Base-by-base conservation (phyloP, 2,888 invertebrate species). In the Alviniconcha strummeri region DNA sequence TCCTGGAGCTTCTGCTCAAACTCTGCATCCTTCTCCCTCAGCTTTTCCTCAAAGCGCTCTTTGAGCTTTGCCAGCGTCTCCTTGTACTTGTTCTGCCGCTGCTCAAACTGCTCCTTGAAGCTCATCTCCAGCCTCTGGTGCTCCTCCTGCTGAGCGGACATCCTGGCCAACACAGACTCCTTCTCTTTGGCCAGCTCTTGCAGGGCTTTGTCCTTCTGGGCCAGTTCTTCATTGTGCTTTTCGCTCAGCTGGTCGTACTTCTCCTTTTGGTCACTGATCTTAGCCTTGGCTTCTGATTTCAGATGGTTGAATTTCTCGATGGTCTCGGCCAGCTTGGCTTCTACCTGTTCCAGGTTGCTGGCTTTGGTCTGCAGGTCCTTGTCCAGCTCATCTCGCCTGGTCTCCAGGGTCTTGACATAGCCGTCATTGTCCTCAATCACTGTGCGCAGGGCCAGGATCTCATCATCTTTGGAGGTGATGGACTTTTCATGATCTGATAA, bases 31-130 rank as follows among this genome's bases (percentile, higher is more conserved):
- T 91, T 91, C 76, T 90, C 90, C 78, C 89, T 88, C 19, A 90
- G 54, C 74, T 89, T 90, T 9, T 89, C 88, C 81, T 92, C 88
- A 85, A 90, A 91, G 60, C 87, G 86, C 55, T 90, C 90, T 84
- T 91, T 91, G 84, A 92, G 83, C 86, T 90, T 90, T 13, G 84
- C 85, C 82, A 91, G 88, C 17, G 86, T 89, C 19, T 91, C 91
- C 83, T 92, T 92, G 82, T 88, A 89, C 74, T 90, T 88, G 52
- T 85, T 85, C 84, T 92, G 90, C 79, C 90, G 90, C 80, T 91
- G 90, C 78, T 91, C 89, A 83, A 92, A 89, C 83, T 90, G 85
- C 71, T 87, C 87, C 84, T 88, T 89, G 84, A 91, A 89, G 79
- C 89, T 87, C 56, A 89, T 86, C 81, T 89, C 87, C 82, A 88